Conservation (phyloP, 2,113 vertebrate genomes). For the Cyanoramphus novaezelandiae region DNA sequence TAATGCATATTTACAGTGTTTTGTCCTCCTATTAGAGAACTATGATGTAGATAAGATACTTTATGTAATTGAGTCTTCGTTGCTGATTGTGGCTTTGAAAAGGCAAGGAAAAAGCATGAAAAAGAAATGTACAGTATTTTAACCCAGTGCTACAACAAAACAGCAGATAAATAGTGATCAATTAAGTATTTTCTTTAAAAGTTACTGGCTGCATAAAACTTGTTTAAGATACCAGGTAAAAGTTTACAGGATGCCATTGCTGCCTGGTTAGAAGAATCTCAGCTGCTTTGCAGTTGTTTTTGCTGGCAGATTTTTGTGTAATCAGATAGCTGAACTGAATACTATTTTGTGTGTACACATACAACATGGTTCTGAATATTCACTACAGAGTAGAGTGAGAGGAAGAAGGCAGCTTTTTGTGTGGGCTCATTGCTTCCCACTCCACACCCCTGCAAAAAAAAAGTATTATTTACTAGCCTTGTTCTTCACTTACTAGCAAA, state of each 20-base stretch:
- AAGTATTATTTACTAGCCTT: not conserved
- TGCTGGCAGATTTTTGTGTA: constrained; percentile 43
- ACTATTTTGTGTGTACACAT: not conserved
- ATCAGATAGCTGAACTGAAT: constrained; percentile 55
- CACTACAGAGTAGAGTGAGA: not conserved
- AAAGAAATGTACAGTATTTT: not conserved
- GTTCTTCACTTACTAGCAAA: not conserved
- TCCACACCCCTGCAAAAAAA: no score
- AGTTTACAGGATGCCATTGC: not conserved
- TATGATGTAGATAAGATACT: not conserved
- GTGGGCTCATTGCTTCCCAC: not conserved
- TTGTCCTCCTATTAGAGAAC: not conserved
- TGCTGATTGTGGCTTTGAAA: not conserved
- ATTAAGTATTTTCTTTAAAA: not conserved
- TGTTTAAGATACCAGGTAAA: not conserved
- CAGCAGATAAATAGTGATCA: not conserved
- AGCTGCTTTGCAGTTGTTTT: constrained; percentile 59
- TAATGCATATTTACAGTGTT: not conserved
- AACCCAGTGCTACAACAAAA: not conserved
- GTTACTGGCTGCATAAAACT: not conserved
- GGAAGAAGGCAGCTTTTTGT: not conserved
- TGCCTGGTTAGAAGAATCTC: not conserved
- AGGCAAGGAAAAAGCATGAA: not conserved
- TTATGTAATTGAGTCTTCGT: not conserved
- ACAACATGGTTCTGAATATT: not conserved